phyloP scores from a whole-genome alignment of 1,140 invertebrate genomes.

The Eriocheir sinensis region DNA sequence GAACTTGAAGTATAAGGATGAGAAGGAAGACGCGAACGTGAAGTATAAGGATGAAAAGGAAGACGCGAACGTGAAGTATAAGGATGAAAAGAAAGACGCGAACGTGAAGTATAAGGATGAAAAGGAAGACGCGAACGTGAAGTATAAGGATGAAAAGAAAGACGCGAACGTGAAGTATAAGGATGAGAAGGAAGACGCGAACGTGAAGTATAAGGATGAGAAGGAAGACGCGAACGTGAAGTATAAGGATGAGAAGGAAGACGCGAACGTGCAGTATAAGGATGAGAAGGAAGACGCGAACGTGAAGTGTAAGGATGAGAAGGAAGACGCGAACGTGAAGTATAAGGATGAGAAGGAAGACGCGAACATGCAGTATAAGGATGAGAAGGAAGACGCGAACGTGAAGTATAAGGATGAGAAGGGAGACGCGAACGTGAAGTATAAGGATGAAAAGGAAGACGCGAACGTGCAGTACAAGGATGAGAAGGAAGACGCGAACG shows the following conservation, averaged over 20 bases:
- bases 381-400: neutral
- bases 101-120: too few species aligned
- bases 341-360: conserved; percentile 9
- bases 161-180: neutral
- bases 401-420: neutral
- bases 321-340: too few species aligned
- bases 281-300: neutral
- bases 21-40: too few species aligned
- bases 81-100: conserved; percentile 1
- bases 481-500: neutral
- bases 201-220: neutral
- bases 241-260: too few species aligned
- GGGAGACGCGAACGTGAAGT: neutral
- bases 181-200: neutral
- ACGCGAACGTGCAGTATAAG: too few species aligned
- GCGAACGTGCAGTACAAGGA: neutral
- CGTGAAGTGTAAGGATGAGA: neutral
- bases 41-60: neutral
- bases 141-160: neutral
- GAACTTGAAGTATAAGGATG: too few species aligned
- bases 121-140: neutral
- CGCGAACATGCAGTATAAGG: neutral
- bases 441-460: neutral
- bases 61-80: neutral
- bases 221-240: too few species aligned